Evolutionary conservation across 2,888 invertebrate genomes (phyloP).

Genomic region (Drosophila cognata): DNA sequence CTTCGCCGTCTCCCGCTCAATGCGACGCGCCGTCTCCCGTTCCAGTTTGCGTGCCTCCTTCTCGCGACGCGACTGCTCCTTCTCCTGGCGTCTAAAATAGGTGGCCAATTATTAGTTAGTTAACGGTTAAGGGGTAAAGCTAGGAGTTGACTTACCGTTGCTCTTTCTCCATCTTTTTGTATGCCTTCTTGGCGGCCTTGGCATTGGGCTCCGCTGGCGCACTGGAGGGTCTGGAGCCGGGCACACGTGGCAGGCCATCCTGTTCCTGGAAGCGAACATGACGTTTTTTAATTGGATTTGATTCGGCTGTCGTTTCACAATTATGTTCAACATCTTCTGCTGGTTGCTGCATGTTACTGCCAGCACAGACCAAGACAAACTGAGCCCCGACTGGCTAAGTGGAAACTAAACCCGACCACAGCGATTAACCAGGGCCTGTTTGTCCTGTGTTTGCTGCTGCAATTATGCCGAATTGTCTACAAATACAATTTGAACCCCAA

Average conservation of each 20-base stretch:
- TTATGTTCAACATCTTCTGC: conserved; percentile 27
- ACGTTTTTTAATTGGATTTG: conserved; percentile 59
- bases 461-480: conserved; percentile 80
- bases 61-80: conserved; percentile 83
- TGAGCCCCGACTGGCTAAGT: conserved; percentile 20
- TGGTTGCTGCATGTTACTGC: conserved; percentile 58
- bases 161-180: conserved; percentile 85
- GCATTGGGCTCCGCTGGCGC: conserved; percentile 84
- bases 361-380: conserved; percentile 45
- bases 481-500: conserved; percentile 67
- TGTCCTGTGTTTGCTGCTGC: conserved; percentile 38
- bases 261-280: conserved; percentile 83
- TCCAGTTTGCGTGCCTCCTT: conserved; percentile 85
- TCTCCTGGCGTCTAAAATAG: conserved; percentile 82
- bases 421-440: conserved; percentile 40
- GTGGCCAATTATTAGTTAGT: background rate
- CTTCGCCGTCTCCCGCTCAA: conserved; percentile 84
- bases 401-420: conserved; percentile 9
- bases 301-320: conserved; percentile 12
- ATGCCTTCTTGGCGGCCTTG: conserved; percentile 84
- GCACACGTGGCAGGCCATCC: conserved; percentile 79
- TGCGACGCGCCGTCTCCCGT: conserved; percentile 84
- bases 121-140: no score
- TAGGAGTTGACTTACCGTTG: conserved; percentile 74
- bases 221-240: conserved; percentile 84